Percentiles rank a stretch among this genome's conserved stretches.
These are phyloP conservation scores for Oscheius sp. DNA, from an alignment of 1,140 invertebrate genomes.

Conservation along the genomic window DNA sequence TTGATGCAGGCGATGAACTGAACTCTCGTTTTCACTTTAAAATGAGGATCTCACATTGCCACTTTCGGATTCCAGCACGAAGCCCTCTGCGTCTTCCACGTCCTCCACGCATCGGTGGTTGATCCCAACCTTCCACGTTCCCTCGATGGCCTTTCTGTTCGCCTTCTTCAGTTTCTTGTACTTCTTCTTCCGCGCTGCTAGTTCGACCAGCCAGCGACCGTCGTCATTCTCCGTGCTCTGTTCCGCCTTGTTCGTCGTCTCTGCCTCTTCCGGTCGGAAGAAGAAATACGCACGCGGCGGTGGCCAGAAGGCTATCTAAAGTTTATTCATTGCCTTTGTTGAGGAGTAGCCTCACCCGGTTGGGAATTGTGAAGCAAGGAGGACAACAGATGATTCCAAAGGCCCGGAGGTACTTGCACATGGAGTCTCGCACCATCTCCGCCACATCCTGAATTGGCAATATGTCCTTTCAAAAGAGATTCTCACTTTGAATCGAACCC, in stretches of 20 bases:
- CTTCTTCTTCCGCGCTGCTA: slow-evolving; percentile 21
- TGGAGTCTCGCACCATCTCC: not conserved
- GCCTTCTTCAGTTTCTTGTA: slow-evolving; percentile 23
- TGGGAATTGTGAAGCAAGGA: slow-evolving; percentile 1
- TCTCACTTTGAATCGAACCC: not conserved
- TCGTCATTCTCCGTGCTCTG: slow-evolving; percentile 9
- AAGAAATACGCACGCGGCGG: slow-evolving; percentile 35
- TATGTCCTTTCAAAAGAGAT: not conserved
- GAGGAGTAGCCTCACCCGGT: not conserved
- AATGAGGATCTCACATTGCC: not conserved
- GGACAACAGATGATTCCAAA: slow-evolving; percentile 9
- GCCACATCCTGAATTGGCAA: not conserved
- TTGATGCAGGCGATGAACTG: slow-evolving; percentile 25
- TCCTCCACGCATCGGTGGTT: slow-evolving; percentile 29
- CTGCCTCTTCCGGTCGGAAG: slow-evolving; percentile 9
- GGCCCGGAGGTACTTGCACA: not conserved
- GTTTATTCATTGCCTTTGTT: not conserved
- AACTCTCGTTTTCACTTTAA: not conserved
- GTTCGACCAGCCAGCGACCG: not conserved
- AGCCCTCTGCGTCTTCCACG: slow-evolving; percentile 19
- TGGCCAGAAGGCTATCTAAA: slow-evolving; percentile 33
- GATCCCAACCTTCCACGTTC: slow-evolving; percentile 19
- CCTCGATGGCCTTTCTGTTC: not conserved
- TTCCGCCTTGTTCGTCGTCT: not conserved
- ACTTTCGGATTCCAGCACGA: slow-evolving; percentile 11